Percentiles rank a stretch among this genome's conserved stretches.
Conservation (phyloP, 2,797 vertebrate species). For the Somateria mollissima region DNA sequence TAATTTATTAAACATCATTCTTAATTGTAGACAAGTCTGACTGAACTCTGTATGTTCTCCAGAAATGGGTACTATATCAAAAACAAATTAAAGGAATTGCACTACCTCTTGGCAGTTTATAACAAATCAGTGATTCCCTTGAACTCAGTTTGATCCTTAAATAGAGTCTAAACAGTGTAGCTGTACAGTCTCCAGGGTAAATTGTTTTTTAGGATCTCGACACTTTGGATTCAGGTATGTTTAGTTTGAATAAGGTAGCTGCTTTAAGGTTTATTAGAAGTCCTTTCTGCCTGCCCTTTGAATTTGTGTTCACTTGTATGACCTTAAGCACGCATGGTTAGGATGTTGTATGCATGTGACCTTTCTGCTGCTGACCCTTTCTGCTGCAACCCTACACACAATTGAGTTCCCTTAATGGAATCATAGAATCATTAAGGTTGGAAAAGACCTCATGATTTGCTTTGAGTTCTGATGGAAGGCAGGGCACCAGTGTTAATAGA, state of each 20-base stretch:
- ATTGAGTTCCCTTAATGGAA: neutral
- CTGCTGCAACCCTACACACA: neutral
- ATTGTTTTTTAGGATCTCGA: neutral
- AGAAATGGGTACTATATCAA: neutral
- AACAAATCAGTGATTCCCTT: neutral
- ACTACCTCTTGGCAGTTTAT: neutral
- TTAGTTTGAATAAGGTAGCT: neutral
- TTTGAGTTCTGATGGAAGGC: neutral
- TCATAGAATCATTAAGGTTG: no score
- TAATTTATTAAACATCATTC: neutral
- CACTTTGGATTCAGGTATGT: neutral
- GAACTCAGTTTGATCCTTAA: neutral
- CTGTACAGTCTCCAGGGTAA: neutral
- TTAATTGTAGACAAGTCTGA: neutral
- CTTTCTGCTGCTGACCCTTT: neutral
- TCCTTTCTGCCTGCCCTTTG: neutral
- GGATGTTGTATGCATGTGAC: neutral
- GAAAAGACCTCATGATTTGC: neutral
- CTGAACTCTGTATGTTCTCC: neutral
- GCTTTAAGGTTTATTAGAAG: neutral
- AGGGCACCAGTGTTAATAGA: neutral
- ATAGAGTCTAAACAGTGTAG: neutral
- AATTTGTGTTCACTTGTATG: neutral
- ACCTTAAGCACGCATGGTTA: neutral
- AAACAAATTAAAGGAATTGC: neutral